phyloP scores from a whole-genome alignment of 2,888 invertebrate genomes.

The Phasia obesa region DNA sequence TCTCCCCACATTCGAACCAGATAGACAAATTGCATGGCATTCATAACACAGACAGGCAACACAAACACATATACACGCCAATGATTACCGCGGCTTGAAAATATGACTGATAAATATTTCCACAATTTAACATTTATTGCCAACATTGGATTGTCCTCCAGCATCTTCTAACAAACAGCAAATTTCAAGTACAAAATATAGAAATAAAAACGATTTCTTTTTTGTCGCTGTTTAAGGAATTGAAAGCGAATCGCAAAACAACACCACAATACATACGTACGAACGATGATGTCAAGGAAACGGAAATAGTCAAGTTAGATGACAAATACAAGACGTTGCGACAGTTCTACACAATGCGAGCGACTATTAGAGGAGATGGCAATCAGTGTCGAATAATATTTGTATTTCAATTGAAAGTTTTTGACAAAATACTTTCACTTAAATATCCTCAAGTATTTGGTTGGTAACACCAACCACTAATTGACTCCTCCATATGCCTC shows the following conservation, averaged over 20 bases:
- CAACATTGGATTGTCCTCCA: constrained; percentile 75
- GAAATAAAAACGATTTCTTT: background rate
- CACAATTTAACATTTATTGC: constrained; percentile 79
- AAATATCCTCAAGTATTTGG: constrained; percentile 63
- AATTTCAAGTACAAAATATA: too few relatives aligned
- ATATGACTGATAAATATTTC: constrained; percentile 77
- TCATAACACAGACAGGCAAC: constrained; percentile 75
- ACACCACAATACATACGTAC: constrained; percentile 1
- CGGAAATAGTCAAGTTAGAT: constrained; percentile 51
- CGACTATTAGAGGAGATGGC: constrained; percentile 25
- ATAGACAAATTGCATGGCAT: constrained; percentile 77
- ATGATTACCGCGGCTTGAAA: constrained; percentile 70
- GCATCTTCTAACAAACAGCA: constrained; percentile 71
- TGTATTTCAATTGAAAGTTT: constrained; percentile 58
- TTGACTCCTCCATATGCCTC: constrained; percentile 40
- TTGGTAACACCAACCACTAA: constrained; percentile 47
- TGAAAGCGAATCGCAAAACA: background rate
- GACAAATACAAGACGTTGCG: constrained; percentile 28
- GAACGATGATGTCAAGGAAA: constrained; percentile 49
- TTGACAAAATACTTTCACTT: constrained; percentile 61
- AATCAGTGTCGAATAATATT: constrained; percentile 60
- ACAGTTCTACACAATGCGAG: constrained; percentile 11
- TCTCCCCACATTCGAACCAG: constrained; percentile 77
- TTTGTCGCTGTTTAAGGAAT: constrained; percentile 8
- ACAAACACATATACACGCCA: constrained; percentile 78